Conservation (phyloP, 2,113 vertebrate genomes). For the Himantopus leucocephalus region DNA sequence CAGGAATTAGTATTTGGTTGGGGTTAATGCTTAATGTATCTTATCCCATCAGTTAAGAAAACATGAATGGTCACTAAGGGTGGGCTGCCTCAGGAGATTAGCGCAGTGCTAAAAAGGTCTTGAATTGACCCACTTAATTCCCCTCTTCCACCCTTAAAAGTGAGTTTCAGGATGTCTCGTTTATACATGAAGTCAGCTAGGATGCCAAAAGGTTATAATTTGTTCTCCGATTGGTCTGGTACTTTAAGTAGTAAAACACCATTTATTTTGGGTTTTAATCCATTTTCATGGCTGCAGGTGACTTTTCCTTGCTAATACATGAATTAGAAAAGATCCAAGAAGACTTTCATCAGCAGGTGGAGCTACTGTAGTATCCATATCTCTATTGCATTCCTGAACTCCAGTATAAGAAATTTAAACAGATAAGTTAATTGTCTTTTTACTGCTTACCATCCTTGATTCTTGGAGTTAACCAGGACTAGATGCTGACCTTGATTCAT, state of each 20-base stretch:
- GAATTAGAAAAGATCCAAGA: neutral
- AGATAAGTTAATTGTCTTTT: too few relatives aligned
- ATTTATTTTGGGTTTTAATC: neutral
- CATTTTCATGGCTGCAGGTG: neutral
- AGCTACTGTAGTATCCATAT: slow-evolving; percentile 27
- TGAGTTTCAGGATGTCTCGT: fast-evolving
- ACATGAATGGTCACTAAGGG: neutral
- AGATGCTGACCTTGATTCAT: neutral
- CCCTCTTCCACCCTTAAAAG: neutral
- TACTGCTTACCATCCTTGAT: too few relatives aligned
- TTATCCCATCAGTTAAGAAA: neutral
- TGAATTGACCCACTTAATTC: neutral
- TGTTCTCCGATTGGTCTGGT: neutral
- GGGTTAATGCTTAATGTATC: neutral
- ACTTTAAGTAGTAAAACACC: neutral
- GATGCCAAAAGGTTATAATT: neutral
- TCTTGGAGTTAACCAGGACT: neutral
- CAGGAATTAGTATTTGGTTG: slow-evolving; percentile 30
- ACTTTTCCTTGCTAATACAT: fast-evolving
- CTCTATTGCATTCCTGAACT: neutral
- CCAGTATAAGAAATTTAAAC: neutral
- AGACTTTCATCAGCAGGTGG: slow-evolving; percentile 63
- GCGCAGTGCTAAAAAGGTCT: neutral
- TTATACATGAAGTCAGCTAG: neutral
- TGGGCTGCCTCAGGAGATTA: neutral